Base-by-base conservation (phyloP, 2,113 vertebrate species). In the Lepisosteus osseus region DNA sequence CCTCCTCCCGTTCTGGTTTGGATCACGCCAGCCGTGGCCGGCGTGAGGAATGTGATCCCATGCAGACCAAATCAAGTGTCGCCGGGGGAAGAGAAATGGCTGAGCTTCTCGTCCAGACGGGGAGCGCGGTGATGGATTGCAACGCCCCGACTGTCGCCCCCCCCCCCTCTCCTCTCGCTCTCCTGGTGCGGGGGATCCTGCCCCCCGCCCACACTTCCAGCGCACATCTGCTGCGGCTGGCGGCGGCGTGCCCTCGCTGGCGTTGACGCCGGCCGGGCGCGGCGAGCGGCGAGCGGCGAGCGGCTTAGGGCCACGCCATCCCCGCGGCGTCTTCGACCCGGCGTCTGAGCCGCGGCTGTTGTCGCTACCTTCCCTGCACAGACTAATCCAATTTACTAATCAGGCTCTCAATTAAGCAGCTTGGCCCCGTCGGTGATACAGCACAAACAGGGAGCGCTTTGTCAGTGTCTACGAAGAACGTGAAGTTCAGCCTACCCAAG, bases 381-480 rank as follows among this genome's bases (percentile, higher is more conserved):
- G 47, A 56, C 5, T 80, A 83, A 85, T 88, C 82, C 77, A 85
- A 82, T 87, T 88, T 88, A 84, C 83, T 85, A 84, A 88, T 84
- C 72, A 82, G 79, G 79, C 79, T 84, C 85, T 85, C 82, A 85
- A 87, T 90, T 88, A 85, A 87, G 84, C 81, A 78, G 63, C 15
- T 75, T 0, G 57, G 17, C 17, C 71, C 63, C 77, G 9, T 67
- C 79, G 83, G 81, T 86, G 85, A 87, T 80, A 76, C 83, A 82
- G 79, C 74, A 73, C 78, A 79, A 77, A 79, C 77, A 74, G 79
- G 69, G 71, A 74, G 82, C 70, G 84, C 85, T 89, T 84, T 86
- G 85, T 88, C 85, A 86, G 82, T 83, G 88, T 89, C 82, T 77
- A 77, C 73, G 82, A 85, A 78, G 85, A 79, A 79, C 84, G 82